Evolutionary conservation across 1,140 invertebrate genomes (phyloP).

Genomic region (Limonius californicus): DNA sequence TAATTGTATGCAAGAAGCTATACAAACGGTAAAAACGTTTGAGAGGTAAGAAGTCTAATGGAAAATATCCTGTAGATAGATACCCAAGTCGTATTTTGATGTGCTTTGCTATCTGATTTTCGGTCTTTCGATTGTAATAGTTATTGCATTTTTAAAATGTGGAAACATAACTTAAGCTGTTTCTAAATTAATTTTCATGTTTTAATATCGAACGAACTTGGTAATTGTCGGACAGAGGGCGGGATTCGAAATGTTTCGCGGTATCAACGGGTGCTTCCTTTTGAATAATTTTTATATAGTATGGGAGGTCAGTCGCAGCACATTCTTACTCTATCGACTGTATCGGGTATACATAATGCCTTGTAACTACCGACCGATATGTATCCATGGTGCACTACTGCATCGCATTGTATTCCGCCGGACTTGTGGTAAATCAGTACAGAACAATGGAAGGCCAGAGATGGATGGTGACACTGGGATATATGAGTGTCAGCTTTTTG

Average conservation of each 20-base stretch:
- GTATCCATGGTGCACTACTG: slow-evolving; percentile 24
- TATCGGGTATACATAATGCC: slow-evolving; percentile 23
- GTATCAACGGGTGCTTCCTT: background rate
- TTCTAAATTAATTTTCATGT: no score
- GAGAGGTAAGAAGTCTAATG: no score
- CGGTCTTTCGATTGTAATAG: background rate
- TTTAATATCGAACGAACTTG: no score
- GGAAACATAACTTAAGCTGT: no score
- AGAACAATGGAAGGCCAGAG: slow-evolving; percentile 28
- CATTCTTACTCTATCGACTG: slow-evolving; percentile 24
- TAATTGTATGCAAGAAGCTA: no score
- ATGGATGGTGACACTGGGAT: slow-evolving; percentile 32
- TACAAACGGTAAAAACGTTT: no score
- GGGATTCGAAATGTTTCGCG: no score
- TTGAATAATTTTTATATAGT: slow-evolving; percentile 7
- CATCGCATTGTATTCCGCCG: slow-evolving; percentile 23
- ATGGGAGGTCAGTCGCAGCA: slow-evolving; percentile 17
- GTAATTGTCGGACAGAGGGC: no score
- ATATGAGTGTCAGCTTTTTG: slow-evolving; percentile 35
- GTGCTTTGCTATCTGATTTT: no score
- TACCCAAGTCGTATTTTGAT: no score
- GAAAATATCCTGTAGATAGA: no score
- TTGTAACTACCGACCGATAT: slow-evolving; percentile 22
- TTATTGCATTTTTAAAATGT: no score
- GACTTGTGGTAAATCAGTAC: slow-evolving; percentile 29